Conservation (phyloP, 2,797 vertebrate genomes). For the Sphenodon punctatus region DNA sequence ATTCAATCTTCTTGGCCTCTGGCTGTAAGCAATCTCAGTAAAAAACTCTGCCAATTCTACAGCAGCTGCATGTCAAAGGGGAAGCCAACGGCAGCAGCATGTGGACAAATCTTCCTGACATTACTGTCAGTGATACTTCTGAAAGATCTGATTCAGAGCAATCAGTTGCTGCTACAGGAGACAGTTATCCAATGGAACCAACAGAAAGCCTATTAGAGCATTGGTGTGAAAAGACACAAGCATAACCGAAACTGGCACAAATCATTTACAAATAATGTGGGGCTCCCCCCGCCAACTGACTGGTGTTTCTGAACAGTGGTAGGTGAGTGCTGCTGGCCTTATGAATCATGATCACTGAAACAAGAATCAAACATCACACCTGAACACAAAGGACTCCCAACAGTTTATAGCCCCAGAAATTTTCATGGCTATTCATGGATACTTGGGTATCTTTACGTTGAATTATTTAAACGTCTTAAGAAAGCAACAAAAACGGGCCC, state of each 20-base stretch:
- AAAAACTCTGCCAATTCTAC: neutral
- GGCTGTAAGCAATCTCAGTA: neutral
- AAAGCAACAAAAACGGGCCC: neutral
- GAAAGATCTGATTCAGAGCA: neutral
- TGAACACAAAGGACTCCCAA: neutral
- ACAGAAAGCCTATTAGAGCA: neutral
- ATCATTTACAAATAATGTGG: neutral
- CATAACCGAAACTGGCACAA: neutral
- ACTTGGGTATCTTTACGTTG: neutral
- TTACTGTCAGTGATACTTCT: neutral
- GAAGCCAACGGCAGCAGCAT: neutral
- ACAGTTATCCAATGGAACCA: neutral
- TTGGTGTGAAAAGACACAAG: neutral
- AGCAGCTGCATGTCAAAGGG: neutral
- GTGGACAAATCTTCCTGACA: neutral
- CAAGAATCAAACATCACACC: neutral
- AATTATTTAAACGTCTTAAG: constrained; percentile 33
- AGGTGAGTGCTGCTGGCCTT: constrained; percentile 1
- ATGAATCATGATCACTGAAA: constrained; percentile 3
- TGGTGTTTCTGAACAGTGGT: neutral
- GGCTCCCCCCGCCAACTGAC: neutral
- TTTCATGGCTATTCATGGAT: neutral
- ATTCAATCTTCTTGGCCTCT: neutral
- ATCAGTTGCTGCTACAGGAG: neutral
- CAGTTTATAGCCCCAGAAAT: neutral